Evolutionary conservation across 1,140 invertebrate genomes (phyloP).

Genomic region (Bombus pascuorum): DNA sequence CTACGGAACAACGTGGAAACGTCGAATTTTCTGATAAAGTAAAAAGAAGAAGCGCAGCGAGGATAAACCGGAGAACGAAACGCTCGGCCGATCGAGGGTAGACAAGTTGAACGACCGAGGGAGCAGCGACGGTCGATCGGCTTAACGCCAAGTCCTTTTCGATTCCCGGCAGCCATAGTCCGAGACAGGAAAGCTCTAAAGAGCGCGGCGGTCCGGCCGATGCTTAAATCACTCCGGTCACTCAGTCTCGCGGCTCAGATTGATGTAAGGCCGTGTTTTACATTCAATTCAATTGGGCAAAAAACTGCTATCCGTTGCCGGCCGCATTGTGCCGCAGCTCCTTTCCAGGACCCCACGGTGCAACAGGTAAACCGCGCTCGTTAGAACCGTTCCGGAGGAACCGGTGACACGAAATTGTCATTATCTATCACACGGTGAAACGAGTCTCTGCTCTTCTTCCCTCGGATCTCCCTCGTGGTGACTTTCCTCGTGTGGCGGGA

Average conservation of each 20-base stretch:
- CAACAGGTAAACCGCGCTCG: slow-evolving; percentile 58
- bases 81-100: background rate
- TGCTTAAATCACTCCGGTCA: slow-evolving; percentile 81
- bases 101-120: slow-evolving; percentile 35
- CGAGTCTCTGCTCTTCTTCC: background rate
- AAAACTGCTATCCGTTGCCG: slow-evolving; percentile 78
- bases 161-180: slow-evolving; percentile 25
- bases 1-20: background rate
- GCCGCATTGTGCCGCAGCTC: slow-evolving; percentile 66
- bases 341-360: slow-evolving; percentile 57
- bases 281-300: slow-evolving; percentile 82
- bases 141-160: slow-evolving; percentile 40
- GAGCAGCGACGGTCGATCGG: background rate
- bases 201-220: slow-evolving; percentile 66
- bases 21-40: background rate
- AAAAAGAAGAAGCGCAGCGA: background rate
- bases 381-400: slow-evolving; percentile 56
- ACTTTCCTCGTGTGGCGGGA: background rate
- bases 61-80: background rate
- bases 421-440: slow-evolving; percentile 63
- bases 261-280: slow-evolving; percentile 83
- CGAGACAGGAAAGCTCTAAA: slow-evolving; percentile 70
- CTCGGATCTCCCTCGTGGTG: background rate
- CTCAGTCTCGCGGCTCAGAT: slow-evolving; percentile 81
- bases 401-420: slow-evolving; percentile 67